Evolutionary conservation across 2,113 vertebrate genomes (phyloP), one percentile per base, ranked within the genome.

Genomic region (Larimichthys polyactis): DNA sequence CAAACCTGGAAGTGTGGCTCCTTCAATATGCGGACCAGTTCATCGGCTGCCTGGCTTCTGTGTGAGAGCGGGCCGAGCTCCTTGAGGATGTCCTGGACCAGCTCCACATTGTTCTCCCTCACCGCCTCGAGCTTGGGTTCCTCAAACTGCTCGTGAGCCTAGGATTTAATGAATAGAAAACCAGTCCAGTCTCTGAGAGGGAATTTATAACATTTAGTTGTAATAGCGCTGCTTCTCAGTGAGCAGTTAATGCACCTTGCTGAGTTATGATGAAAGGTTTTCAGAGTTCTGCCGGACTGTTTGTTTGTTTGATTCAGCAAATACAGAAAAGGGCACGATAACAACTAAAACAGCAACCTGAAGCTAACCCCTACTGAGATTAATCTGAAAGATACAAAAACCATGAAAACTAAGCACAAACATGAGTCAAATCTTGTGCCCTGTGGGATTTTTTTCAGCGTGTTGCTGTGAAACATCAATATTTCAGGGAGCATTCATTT

Each of bases 1-100:
- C 43, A 54, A 29, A 98, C 98, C 97, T 99, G 97, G 89, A 99
- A 99, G 91, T 99, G 98, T 0, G 98, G 98, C 32, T 99, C 97
- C 72, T 96, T 96, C 75, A 99, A 96, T 91, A 99, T 98, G 76
- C 91, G 89, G 0, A 94, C 89, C 69, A 99, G 95, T 91, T 99
- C 98, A 0, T 96, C 95, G 0, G 97, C 98, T 0, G 94, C 91
- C 68, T 93, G 91, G 89, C 96, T 97, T 57, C 86, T 93, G 48
- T 95, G 82, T 0, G 93, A 85, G 76, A 97, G 93, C 1, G 94
- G 95, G 0, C 93, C 94, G 32, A 99, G 95, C 90, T 99, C 98
- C 11, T 95, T 93, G 40, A 99, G 96, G 92, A 99, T 98, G 79
- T 99, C 98, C 96, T 97, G 97, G 84, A 99, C 96, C 93, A 99